These are phyloP conservation scores for Andricus grossulariae DNA, from an alignment of 1,140 invertebrate species.

Conservation along the genomic window DNA sequence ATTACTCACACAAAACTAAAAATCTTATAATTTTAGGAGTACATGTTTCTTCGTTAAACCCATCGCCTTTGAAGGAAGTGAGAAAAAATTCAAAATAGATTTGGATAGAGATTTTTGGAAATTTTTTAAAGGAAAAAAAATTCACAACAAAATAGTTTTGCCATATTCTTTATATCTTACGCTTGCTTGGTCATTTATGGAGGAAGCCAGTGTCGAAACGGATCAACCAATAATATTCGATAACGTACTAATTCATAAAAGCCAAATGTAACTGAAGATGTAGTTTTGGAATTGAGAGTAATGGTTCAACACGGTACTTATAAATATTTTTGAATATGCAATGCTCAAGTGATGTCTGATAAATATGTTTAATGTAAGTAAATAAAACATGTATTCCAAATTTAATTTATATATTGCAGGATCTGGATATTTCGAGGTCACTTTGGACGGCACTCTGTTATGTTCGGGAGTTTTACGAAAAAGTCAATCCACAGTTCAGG, in stretches of 20 bases:
- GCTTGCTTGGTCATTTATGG: too few relatives aligned
- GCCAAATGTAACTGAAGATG: constrained; percentile 83
- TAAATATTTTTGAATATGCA: not conserved
- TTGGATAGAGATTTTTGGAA: too few relatives aligned
- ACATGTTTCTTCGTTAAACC: constrained; percentile 79
- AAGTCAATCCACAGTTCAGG: not conserved
- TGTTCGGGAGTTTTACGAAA: not conserved
- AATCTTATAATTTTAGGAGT: constrained; percentile 72
- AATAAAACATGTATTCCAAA: too few relatives aligned
- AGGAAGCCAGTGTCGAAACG: constrained; percentile 68
- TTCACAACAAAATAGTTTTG: too few relatives aligned
- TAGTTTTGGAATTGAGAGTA: constrained; percentile 83
- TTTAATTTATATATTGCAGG: constrained; percentile 33
- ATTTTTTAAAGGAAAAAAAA: too few relatives aligned
- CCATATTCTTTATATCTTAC: too few relatives aligned
- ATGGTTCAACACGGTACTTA: constrained; percentile 84
- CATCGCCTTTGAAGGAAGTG: too few relatives aligned
- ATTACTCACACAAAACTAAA: too few relatives aligned
- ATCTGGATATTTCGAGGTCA: constrained; percentile 71
- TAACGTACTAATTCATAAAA: constrained; percentile 86
- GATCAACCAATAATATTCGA: constrained; percentile 84
- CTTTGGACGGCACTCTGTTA: constrained; percentile 83
- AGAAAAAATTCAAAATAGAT: too few relatives aligned
- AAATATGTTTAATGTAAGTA: too few relatives aligned
- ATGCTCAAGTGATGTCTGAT: too few relatives aligned